These are phyloP conservation scores for Podabrus alpinus DNA, from an alignment of 2,888 invertebrate species.

Conservation along the genomic window DNA sequence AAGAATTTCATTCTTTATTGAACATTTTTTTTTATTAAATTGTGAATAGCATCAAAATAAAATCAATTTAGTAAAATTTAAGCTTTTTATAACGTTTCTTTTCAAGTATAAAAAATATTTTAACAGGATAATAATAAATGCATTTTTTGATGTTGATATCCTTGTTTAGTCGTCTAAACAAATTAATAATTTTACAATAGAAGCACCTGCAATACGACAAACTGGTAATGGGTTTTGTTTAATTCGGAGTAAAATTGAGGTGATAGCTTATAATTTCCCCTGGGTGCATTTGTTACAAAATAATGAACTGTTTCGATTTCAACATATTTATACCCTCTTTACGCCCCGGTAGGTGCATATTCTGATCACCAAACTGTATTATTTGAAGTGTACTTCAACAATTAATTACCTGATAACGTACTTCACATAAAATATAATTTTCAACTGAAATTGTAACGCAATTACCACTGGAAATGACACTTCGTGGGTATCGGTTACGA, in stretches of 20 bases:
- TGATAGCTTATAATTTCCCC: constrained; percentile 36
- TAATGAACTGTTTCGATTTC: constrained; percentile 31
- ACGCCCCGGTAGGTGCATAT: neutral
- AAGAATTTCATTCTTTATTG: neutral
- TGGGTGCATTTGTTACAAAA: constrained; percentile 27
- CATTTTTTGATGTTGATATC: too few species aligned
- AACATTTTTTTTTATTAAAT: neutral
- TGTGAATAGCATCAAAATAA: neutral
- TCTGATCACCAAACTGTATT: neutral
- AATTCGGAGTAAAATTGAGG: constrained; percentile 28
- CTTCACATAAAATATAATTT: neutral
- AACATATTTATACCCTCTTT: constrained; percentile 16
- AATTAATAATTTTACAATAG: neutral
- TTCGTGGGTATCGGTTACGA: neutral
- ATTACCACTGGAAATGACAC: neutral
- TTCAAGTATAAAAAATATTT: too few species aligned
- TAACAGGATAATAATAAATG: neutral
- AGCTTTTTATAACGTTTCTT: neutral
- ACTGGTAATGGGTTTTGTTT: constrained; percentile 25
- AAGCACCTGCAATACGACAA: constrained; percentile 5
- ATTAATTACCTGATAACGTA: neutral
- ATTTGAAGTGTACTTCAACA: neutral
- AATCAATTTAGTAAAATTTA: neutral
- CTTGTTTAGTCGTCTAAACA: too few species aligned
- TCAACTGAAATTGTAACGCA: neutral